phyloP scores from a whole-genome alignment of 1,140 invertebrate genomes.

The Drosophila miranda region DNA sequence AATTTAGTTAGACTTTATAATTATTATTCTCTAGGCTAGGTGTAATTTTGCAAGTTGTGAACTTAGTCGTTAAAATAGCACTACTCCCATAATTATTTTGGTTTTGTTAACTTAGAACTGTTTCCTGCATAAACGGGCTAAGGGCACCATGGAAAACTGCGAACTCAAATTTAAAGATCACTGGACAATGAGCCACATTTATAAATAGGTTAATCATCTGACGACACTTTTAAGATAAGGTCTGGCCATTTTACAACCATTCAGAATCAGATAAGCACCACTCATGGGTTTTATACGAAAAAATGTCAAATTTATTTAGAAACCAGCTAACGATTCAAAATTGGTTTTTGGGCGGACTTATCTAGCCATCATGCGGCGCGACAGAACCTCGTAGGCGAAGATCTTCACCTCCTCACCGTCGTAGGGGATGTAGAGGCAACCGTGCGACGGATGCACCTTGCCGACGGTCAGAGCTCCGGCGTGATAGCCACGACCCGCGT shows the following conservation, averaged over 20 bases:
- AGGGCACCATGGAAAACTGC: constrained; percentile 37
- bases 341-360: constrained; percentile 18
- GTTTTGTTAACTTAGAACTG: constrained; percentile 73
- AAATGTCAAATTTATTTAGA: constrained; percentile 30
- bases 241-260: constrained; percentile 12
- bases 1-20: constrained; percentile 66
- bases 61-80: constrained; percentile 42
- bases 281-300: constrained; percentile 30
- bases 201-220: background rate
- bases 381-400: constrained; percentile 70
- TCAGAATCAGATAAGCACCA: constrained; percentile 14
- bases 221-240: constrained; percentile 2
- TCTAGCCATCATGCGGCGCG: constrained; percentile 47
- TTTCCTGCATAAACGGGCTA: constrained; percentile 51
- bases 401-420: constrained; percentile 85
- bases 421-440: constrained; percentile 88
- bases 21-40: constrained; percentile 48
- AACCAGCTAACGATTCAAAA: constrained; percentile 8
- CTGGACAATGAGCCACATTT: background rate
- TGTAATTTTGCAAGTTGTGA: constrained; percentile 42
- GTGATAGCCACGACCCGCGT: constrained; percentile 86
- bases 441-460: constrained; percentile 89
- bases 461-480: constrained; percentile 87
- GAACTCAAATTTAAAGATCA: constrained; percentile 16
- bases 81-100: constrained; percentile 21